Evolutionary conservation across 2,113 vertebrate genomes (phyloP), one percentile per base, ranked within the genome.

Genomic region (Perca schrenkii): DNA sequence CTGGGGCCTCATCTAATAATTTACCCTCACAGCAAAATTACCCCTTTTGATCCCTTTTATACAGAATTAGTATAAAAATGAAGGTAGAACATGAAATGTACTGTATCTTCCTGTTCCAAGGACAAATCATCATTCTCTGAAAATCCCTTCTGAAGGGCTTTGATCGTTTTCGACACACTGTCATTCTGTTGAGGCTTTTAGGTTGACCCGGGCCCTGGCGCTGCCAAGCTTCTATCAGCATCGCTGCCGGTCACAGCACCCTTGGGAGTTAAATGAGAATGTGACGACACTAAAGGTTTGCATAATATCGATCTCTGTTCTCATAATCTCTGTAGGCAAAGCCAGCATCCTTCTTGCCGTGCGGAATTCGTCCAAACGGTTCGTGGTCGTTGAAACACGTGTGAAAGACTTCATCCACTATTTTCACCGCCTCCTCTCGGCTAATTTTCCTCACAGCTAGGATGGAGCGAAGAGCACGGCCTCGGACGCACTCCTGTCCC

Each of bases 341-440:
- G 65, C 78, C 94, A 52, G 98, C 98, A 19, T 97, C 96, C 34
- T 85, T 92, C 86, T 95, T 96, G 87, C 74, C 92, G 90, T 98
- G 97, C 0, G 98, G 98, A 71, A 99, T 97, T 78, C 98, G 95
- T 80, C 97, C 98, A 53, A 99, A 99, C 17, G 98, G 98, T 6
- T 97, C 96, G 50, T 95, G 95, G 90, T 99, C 98, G 62, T 97
- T 97, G 93, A 98, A 99, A 84, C 98, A 99, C 34, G 96, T 92
- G 89, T 97, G 95, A 86, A 99, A 99, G 80, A 99, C 98, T 74
- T 97, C 97, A 62, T 98, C 95, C 10, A 99, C 97, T 4, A 97
- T 97, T 84, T 97, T 97, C 89, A 96, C 93, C 0, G 97, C 98
- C 0, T 92, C 94, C 87, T 97, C 96, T 80, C 75, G 93, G 89